A percentile compares a stretch with the other conserved stretches of the same genome.
Conservation (phyloP, 2,797 vertebrate genomes). For the Acipenser transmontanus region DNA sequence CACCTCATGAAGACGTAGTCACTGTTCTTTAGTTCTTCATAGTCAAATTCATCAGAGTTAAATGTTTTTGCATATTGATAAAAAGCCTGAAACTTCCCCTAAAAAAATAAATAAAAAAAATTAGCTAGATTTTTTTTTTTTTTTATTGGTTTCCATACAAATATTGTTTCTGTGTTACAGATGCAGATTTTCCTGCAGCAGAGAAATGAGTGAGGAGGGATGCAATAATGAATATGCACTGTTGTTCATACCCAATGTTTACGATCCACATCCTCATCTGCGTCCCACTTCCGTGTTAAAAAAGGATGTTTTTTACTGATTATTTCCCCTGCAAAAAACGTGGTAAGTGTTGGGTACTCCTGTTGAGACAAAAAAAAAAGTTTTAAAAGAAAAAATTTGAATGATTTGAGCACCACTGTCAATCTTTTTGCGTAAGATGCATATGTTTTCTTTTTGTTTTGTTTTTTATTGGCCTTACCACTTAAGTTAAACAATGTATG, state of each 20-base stretch:
- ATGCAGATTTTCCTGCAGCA: too few species aligned
- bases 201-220: not conserved
- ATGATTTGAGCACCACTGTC: not conserved
- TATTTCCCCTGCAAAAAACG: slow-evolving; percentile 96
- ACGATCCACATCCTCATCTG: slow-evolving; percentile 93
- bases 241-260: slow-evolving; percentile 84
- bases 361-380: slow-evolving; percentile 34
- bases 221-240: slow-evolving; percentile 4
- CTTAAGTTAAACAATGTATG: not conserved
- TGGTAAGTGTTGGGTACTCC: slow-evolving; percentile 94
- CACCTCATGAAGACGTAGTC: slow-evolving; percentile 98
- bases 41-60: slow-evolving; percentile 95
- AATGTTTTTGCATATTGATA: slow-evolving; percentile 97
- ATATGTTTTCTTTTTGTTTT: not conserved
- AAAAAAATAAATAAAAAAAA: slow-evolving; percentile 22
- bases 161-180: too few species aligned
- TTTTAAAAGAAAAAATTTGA: not conserved
- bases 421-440: not conserved
- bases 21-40: slow-evolving; percentile 88
- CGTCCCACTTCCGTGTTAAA: slow-evolving; percentile 94
- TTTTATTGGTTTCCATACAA: too few species aligned
- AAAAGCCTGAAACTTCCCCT: slow-evolving; percentile 97
- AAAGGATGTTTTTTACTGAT: slow-evolving; percentile 95
- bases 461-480: not conserved
- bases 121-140: too few species aligned